phyloP scores from a whole-genome alignment of 2,113 vertebrate species.

The Eulemur rufifrons region DNA sequence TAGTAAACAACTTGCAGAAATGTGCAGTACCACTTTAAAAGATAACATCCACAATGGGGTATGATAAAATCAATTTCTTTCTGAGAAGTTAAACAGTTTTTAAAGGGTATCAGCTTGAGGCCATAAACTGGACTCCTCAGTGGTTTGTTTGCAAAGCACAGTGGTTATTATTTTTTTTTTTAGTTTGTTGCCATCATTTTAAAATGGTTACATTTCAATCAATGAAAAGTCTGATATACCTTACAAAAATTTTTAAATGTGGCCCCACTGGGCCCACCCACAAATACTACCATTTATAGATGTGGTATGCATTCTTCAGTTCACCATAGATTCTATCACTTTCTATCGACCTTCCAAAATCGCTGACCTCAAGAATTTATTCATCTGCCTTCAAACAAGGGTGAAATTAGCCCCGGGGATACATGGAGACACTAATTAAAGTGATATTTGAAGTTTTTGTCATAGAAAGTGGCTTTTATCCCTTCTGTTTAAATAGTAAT shows the following conservation, averaged over 20 bases:
- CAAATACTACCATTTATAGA: neutral
- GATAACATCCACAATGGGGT: neutral
- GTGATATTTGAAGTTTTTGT: neutral
- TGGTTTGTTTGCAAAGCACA: conserved; percentile 34
- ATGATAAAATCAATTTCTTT: conserved; percentile 30
- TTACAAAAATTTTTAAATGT: neutral
- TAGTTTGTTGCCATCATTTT: neutral
- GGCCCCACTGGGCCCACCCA: neutral
- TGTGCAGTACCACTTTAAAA: neutral
- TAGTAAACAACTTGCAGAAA: neutral
- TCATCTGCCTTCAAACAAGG: neutral
- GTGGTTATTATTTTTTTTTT: neutral
- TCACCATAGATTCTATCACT: neutral
- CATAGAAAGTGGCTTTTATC: neutral
- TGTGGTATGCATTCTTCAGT: neutral
- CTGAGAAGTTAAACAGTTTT: neutral
- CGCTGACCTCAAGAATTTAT: neutral
- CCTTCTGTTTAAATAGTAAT: neutral
- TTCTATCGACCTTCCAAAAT: neutral
- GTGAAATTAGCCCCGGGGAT: neutral
- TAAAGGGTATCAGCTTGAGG: neutral
- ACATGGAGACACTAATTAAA: neutral
- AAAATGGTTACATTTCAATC: neutral
- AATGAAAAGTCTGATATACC: neutral
- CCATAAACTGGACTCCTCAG: neutral